A percentile compares a stretch with the other conserved stretches of the same genome.
phyloP scores from a whole-genome alignment of 1,140 invertebrate genomes.

The Brachystomella parvula region DNA sequence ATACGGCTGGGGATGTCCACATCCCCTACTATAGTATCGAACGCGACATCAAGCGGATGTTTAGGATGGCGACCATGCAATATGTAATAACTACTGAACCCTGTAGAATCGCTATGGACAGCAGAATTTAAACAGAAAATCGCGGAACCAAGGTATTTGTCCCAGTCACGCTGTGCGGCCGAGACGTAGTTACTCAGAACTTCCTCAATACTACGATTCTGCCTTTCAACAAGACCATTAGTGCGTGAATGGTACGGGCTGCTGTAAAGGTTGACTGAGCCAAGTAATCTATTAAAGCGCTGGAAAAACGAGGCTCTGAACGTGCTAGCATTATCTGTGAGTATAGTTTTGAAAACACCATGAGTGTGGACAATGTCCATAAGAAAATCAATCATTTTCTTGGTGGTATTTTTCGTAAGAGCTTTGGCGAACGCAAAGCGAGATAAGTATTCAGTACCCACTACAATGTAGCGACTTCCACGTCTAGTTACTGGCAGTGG shows the following conservation, averaged over 20 bases:
- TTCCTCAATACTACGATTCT: conserved; percentile 28
- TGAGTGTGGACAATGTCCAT: neutral
- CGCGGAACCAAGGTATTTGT: neutral
- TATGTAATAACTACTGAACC: neutral
- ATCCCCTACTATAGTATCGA: neutral
- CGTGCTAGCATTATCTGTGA: conserved; percentile 31
- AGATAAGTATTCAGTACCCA: conserved; percentile 33
- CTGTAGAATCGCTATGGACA: neutral
- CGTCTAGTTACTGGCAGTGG: neutral
- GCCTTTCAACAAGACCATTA: conserved; percentile 35
- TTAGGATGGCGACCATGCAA: neutral
- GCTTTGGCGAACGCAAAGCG: conserved; percentile 38
- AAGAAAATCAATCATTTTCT: neutral
- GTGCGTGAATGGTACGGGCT: conserved; percentile 31
- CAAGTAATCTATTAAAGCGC: no score
- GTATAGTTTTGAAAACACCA: conserved; percentile 27
- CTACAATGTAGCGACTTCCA: neutral
- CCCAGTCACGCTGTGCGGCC: neutral
- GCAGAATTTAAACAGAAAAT: neutral
- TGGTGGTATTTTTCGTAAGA: conserved; percentile 8
- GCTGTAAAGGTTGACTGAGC: conserved; percentile 15
- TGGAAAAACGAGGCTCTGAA: conserved; percentile 24
- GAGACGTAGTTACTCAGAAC: conserved; percentile 13
- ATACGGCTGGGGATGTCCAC: neutral
- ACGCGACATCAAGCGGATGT: neutral